These are phyloP conservation scores for Serrognathus titanus DNA, from an alignment of 2,888 invertebrate genomes.

Conservation along the genomic window DNA sequence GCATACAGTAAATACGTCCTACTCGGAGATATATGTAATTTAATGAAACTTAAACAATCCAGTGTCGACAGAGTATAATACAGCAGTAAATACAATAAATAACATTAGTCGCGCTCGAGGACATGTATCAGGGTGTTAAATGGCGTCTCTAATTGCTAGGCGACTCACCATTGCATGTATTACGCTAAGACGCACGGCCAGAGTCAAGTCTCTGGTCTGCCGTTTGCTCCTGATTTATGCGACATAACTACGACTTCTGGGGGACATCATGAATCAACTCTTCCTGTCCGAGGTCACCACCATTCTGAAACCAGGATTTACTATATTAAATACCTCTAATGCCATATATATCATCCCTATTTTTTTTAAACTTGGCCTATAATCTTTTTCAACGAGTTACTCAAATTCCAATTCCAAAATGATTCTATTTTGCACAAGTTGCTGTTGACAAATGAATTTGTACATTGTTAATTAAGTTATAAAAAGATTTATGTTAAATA, in stretches of 20 bases:
- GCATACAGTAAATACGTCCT: no score
- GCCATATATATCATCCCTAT: constrained; percentile 16
- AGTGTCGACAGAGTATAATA: constrained; percentile 28
- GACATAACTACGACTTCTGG: constrained; percentile 38
- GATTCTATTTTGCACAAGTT: no score
- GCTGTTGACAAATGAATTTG: no score
- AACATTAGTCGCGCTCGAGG: constrained; percentile 32
- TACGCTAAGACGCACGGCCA: constrained; percentile 32
- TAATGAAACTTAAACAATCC: constrained; percentile 36
- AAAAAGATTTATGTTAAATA: no score
- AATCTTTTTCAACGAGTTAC: no score
- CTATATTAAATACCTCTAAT: constrained; percentile 25
- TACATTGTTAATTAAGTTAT: no score
- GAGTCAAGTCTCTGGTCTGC: constrained; percentile 37
- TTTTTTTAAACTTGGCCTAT: no score
- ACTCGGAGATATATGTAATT: constrained; percentile 14
- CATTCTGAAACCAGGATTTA: constrained; percentile 22
- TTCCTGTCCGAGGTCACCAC: constrained; percentile 34
- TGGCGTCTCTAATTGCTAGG: constrained; percentile 37
- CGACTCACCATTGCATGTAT: constrained; percentile 33
- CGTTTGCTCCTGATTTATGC: constrained; percentile 40
- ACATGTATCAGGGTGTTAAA: constrained; percentile 39
- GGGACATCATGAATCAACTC: constrained; percentile 41
- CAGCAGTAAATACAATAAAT: constrained; percentile 37
- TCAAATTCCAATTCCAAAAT: no score